A percentile compares a stretch with the other conserved stretches of the same genome.
Conservation (phyloP, 2,888 invertebrate genomes). For the Calameuta idolon region DNA sequence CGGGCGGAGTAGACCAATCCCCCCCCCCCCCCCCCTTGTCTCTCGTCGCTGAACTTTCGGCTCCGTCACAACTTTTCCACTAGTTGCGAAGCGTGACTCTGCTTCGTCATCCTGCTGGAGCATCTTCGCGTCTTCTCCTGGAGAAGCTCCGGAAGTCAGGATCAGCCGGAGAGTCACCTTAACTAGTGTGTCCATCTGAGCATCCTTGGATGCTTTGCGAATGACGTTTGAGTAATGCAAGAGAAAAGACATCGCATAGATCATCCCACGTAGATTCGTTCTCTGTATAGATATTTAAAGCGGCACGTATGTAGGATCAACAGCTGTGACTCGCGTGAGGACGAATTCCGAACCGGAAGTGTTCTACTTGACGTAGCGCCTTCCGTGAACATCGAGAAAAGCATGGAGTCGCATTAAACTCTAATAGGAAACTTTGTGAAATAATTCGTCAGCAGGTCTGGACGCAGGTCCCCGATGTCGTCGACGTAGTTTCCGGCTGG, state of each 20-base stretch:
- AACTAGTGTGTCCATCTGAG: not conserved
- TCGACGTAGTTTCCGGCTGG: constrained; percentile 54
- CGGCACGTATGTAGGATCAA: no score
- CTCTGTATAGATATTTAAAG: no score
- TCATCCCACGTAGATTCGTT: no score
- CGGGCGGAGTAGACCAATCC: not conserved
- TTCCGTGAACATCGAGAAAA: no score
- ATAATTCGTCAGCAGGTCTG: constrained; percentile 57
- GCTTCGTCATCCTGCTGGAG: no score
- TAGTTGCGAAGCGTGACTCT: no score
- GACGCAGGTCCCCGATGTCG: constrained; percentile 39
- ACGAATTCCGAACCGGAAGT: no score
- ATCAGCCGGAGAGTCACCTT: no score
- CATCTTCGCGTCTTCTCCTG: not conserved
- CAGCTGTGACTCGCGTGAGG: no score
- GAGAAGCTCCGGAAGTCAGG: not conserved
- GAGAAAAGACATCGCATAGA: not conserved
- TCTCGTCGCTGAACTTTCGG: constrained; percentile 23
- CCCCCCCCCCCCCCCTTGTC: not conserved
- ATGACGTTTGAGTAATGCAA: not conserved
- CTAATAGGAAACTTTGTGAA: constrained; percentile 48
- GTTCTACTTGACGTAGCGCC: no score
- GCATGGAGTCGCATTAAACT: constrained; percentile 33
- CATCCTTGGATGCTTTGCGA: not conserved
- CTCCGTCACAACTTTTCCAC: constrained; percentile 9